phyloP scores from a whole-genome alignment of 2,797 vertebrate species.

The Myiotriccus ornatus region DNA sequence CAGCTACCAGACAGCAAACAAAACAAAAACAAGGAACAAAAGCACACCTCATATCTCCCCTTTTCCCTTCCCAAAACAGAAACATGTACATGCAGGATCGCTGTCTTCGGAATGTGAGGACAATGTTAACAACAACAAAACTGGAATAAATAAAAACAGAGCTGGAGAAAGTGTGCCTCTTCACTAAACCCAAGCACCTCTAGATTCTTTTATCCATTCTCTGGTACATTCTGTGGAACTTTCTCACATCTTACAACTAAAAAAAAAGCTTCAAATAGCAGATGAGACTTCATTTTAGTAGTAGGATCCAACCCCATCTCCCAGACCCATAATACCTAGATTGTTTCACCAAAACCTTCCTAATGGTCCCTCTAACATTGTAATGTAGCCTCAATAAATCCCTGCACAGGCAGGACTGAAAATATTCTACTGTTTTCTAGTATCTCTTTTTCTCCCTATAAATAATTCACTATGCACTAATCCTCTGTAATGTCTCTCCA shows the following conservation, averaged over 20 bases:
- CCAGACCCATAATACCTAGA: neutral
- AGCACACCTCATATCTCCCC: neutral
- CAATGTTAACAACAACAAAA: neutral
- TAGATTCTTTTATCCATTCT: neutral
- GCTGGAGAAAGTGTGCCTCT: neutral
- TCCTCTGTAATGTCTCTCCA: constrained; percentile 27
- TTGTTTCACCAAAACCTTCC: neutral
- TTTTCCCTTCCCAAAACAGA: constrained; percentile 8
- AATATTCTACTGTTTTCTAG: constrained; percentile 4
- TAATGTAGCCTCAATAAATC: neutral
- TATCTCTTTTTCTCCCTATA: neutral
- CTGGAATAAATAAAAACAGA: neutral
- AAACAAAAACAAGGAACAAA: constrained; percentile 20
- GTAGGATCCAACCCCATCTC: neutral
- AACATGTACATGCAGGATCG: neutral
- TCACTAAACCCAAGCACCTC: neutral
- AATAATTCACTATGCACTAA: constrained; percentile 42
- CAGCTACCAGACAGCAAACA: neutral
- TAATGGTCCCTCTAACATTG: neutral
- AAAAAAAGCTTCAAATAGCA: neutral
- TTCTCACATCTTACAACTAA: neutral
- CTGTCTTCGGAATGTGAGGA: neutral
- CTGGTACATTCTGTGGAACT: neutral
- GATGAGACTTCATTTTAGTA: neutral
- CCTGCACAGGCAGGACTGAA: neutral